Evolutionary conservation across 2,797 vertebrate species (phyloP).

Genomic region (Coreius guichenoti): DNA sequence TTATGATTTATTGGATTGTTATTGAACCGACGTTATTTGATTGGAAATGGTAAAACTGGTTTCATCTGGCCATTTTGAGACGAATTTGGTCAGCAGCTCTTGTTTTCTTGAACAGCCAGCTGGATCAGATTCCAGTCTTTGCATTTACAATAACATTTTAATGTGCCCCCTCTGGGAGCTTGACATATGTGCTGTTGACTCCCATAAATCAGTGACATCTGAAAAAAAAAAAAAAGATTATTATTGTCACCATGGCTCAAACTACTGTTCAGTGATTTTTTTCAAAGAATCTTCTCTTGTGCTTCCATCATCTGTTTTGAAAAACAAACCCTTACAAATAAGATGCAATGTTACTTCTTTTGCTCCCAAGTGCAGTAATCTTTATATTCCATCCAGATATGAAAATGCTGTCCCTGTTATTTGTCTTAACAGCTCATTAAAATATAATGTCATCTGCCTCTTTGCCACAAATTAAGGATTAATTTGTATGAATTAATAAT

Average conservation of each 20-base stretch:
- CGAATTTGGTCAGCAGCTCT: constrained; percentile 2
- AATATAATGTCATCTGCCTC: not conserved
- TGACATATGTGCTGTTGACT: constrained; percentile 32
- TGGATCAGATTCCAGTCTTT: constrained; percentile 5
- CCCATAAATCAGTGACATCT: constrained; percentile 2
- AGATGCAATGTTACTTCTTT: not conserved
- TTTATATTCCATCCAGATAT: not conserved
- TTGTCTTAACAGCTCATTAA: not conserved
- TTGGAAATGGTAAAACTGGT: not conserved
- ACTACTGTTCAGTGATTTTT: constrained; percentile 1
- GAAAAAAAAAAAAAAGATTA: not conserved
- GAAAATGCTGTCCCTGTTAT: not conserved
- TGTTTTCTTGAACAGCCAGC: not conserved
- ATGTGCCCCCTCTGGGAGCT: not conserved
- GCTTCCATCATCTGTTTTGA: not conserved
- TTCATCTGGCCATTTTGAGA: constrained; percentile 10
- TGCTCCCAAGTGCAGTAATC: not conserved
- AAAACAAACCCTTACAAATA: not conserved
- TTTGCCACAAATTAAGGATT: not conserved
- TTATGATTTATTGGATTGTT: constrained; percentile 1
- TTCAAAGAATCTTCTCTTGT: not conserved
- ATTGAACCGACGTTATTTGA: not conserved
- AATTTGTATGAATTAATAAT: not conserved
- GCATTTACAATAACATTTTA: constrained; percentile 9
- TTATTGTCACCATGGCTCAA: not conserved